Evolutionary conservation across 2,113 vertebrate genomes (phyloP), one percentile per base, ranked within the genome.

Genomic region (Tamias sibiricus): DNA sequence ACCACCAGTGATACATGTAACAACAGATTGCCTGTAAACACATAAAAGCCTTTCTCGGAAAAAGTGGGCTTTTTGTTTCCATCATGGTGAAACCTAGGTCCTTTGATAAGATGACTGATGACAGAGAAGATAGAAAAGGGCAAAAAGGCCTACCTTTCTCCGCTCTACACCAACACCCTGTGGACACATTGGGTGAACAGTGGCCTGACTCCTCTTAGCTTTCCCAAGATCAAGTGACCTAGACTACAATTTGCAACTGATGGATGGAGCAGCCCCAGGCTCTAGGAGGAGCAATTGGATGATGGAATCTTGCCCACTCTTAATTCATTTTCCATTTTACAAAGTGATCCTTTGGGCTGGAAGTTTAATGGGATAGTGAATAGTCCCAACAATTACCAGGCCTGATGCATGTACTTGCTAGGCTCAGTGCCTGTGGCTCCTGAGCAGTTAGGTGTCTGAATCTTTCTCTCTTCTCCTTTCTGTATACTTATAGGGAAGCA

Each of bases 21-120:
- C 26, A 88, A 90, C 40, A 68, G 80, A 91, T 64, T 96, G 52
- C 82, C 79, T 86, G 24, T 86, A 95, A 96, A 94, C 59, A 95
- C 85, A 68, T 91, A 96, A 95, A 93, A 97, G 44, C 62, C 79
- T 74, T 93, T 95, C 93, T 91, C 0, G 0, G 86, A 79, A 94
- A 94, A 95, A 92, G 30, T 42, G 28, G n/a, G n/a, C n/a, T 84
- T 94, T 96, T 88, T 82, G 30, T 95, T 96, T 93, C 47, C 77
- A 88, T 93, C 85, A 54, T n/a, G 77, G 59, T 91, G 59, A 91
- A 96, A 72, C 64, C 42, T 26, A 62, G 52, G n/a, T 88, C 32
- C 62, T 93, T 95, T 86, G 86, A 89, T 84, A 95, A 54, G 72
- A 89, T 86, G 81, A 88, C 4, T 74, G 40, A 93, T 87, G 59